Conservation (phyloP, 2,888 invertebrate genomes). For the Nesidiocoris tenuis region DNA sequence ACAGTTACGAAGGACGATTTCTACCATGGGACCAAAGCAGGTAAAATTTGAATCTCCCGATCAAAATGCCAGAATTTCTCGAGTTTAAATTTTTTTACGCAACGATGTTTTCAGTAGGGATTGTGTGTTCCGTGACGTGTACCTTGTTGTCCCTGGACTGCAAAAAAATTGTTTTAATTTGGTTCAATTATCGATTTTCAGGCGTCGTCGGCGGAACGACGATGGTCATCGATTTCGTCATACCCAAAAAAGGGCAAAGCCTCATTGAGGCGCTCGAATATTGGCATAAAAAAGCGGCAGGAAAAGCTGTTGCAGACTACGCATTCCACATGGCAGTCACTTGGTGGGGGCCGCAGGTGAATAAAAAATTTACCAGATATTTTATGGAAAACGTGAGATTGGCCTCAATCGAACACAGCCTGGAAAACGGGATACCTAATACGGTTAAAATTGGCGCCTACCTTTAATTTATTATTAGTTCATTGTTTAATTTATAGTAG, state of each 20-base stretch:
- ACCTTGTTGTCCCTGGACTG: no score
- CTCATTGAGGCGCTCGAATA: slow-evolving; percentile 86
- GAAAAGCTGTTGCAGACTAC: slow-evolving; percentile 89
- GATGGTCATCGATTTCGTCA: slow-evolving; percentile 90
- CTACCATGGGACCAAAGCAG: slow-evolving; percentile 94
- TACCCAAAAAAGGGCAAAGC: slow-evolving; percentile 79
- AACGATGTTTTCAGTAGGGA: no score
- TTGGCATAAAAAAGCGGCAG: slow-evolving; percentile 89
- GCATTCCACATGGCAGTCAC: slow-evolving; percentile 88
- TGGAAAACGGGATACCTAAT: no score
- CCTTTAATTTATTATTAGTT: no score
- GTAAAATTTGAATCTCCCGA: slow-evolving; percentile 1
- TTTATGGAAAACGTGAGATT: neutral
- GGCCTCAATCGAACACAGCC: neutral
- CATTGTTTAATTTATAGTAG: no score
- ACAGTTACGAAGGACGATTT: slow-evolving; percentile 89
- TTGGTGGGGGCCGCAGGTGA: slow-evolving; percentile 64
- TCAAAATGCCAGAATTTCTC: no score
- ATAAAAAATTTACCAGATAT: neutral
- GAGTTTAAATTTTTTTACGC: no score
- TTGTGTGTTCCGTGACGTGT: no score
- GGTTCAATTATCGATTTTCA: no score
- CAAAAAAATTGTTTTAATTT: no score
- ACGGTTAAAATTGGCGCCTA: no score
- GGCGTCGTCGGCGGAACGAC: slow-evolving; percentile 96